Base-by-base conservation (phyloP, 2,888 invertebrate species). In the Zygogramma bicolorata region DNA sequence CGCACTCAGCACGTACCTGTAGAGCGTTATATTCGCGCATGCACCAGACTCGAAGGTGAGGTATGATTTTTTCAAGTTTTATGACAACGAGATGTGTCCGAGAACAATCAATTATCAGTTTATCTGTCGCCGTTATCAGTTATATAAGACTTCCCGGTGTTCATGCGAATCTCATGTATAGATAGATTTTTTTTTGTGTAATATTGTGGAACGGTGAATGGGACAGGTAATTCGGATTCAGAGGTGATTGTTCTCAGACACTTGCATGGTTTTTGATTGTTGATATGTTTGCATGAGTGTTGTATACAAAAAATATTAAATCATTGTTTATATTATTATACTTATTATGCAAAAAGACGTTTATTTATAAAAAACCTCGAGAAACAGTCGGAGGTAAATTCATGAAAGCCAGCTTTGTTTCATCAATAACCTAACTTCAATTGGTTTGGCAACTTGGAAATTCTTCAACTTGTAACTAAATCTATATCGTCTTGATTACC, bases 21-120 rank as follows among this genome's bases (percentile, higher is more conserved):
- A 53, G 53, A 53, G 53, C 53, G 53, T 53, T 53, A 3, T 70
- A 67, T 46, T 68, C 42, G 68, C 67, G 71, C 68, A 65, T 72
- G 71, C 29, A 29, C 49, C 57, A 67, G 62, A 46, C 62, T 57
- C 20, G 31, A 70, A 73, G 73, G 73, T 73, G 70, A 70, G 73
- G 69, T 67, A 73, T 66, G 57, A 25, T 59, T 73, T 69, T 62
- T 62, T 70, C 10, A 13, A 13, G 29, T 46, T 29, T 20, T 29
- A 29, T 42, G 8, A 15, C 42, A 29, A 13, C 18, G 27, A 31
- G 29, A 58, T 61, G 15, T 61, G 34, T 53, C 7, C 3, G 53
- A 53, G 53, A 53, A 53, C 53, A 53, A 53, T 25, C 27, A 53
- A 25, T 25, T 53, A 53, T 53, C 53, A 27, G 53, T 53, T 4